These are phyloP conservation scores for Achlya flavicornis DNA, from an alignment of 2,888 invertebrate species.

Conservation along the genomic window DNA sequence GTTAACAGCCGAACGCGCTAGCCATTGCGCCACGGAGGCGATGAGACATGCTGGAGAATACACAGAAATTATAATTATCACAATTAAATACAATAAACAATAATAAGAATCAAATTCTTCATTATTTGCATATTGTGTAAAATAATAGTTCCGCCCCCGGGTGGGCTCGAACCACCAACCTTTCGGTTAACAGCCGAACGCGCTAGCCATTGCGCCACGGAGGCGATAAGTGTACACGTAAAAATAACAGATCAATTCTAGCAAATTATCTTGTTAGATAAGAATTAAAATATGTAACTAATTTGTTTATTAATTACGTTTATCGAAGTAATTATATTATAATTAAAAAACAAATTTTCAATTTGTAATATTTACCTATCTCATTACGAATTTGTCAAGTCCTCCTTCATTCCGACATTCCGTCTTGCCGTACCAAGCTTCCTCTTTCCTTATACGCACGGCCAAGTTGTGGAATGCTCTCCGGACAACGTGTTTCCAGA, in stretches of 20 bases:
- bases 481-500: too few relatives aligned
- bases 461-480: too few relatives aligned
- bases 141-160: constrained; percentile 86
- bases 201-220: constrained; percentile 87
- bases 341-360: too few relatives aligned
- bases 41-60: neutral
- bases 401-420: too few relatives aligned
- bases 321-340: too few relatives aligned
- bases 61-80: neutral
- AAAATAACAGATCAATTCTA: neutral
- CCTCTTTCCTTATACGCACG: too few relatives aligned
- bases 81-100: neutral
- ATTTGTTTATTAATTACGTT: neutral
- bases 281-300: neutral
- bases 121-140: neutral
- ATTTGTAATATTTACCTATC: too few relatives aligned
- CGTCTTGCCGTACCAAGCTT: too few relatives aligned
- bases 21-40: constrained; percentile 69
- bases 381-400: too few relatives aligned
- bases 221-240: constrained; percentile 4
- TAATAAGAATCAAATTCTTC: too few relatives aligned
- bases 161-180: constrained; percentile 97
- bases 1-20: constrained; percentile 99
- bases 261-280: neutral
- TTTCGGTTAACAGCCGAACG: constrained; percentile 99